Evolutionary conservation across 2,797 vertebrate genomes (phyloP), one percentile per base, ranked within the genome.

Genomic region (Chelidonichthys spinosus): DNA sequence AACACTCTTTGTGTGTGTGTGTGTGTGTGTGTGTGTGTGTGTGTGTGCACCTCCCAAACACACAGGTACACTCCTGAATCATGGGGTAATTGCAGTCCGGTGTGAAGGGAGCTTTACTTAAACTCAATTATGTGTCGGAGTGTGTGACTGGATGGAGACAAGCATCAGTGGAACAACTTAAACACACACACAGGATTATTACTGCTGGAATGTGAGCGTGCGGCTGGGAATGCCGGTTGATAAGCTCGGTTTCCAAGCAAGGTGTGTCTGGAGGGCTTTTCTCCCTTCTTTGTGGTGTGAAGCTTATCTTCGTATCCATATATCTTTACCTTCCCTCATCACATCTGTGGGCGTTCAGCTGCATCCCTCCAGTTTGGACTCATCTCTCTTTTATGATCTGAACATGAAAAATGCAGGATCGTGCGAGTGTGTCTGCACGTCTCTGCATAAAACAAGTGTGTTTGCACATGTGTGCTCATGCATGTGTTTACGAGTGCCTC

Each of bases 391-490:
- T 81, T 46, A 75, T 79, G 61, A 77, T 70, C 62, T n/a, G 11
- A 59, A 47, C 73, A 91, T 91, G 40, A 91, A 89, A 88, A 71
- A 91, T 87, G 91, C 6, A 87, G 55, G 76, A 13, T 39, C 11
- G 43, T 40, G 62, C 3, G 43, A 13, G 66, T 62, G 62, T 70
- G 68, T 56, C 3, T 75, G 74, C 49, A 40, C 50, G 81, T 83
- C 56, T 78, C 58, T 67, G 79, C 62, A 14, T 58, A 60, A 83
- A 1, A n/a, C 69, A 32, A 6, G 60, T 69, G 66, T 89, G 82
- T 92, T 90, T 89, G 85, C 60, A 83, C 80, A 70, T 85, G 82
- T 90, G 87, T 77, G 74, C 15, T 90, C 84, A 88, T 74, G 81
- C 81, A 11, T 90, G 87, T 69, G 77, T 74, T 67, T 25, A 56